phyloP scores from a whole-genome alignment of 2,797 vertebrate genomes.

The Steatocranus sp. region DNA sequence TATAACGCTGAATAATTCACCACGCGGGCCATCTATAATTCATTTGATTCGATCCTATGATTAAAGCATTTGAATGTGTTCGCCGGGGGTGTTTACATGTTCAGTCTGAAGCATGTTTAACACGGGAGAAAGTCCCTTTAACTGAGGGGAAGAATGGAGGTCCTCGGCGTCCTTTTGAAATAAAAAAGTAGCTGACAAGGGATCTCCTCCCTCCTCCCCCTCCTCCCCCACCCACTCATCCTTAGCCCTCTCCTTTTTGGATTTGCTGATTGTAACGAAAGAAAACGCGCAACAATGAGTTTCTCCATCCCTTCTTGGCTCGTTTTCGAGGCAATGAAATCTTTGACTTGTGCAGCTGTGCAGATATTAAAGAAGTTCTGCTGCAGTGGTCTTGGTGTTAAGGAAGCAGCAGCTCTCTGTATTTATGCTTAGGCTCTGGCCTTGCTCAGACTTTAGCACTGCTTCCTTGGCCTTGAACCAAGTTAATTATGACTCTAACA shows the following conservation, averaged over 20 bases:
- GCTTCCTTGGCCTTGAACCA: constrained; percentile 20
- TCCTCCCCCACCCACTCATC: background rate
- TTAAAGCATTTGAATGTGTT: constrained; percentile 75
- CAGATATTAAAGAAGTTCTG: constrained; percentile 44
- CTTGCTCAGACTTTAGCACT: constrained; percentile 7
- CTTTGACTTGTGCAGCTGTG: constrained; percentile 37
- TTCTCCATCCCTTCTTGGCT: constrained; percentile 41
- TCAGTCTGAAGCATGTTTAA: constrained; percentile 71
- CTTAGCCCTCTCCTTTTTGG: background rate
- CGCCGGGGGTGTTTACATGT: constrained; percentile 72
- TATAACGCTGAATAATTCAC: constrained; percentile 78
- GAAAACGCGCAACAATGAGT: constrained; percentile 42
- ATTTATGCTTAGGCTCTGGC: constrained; percentile 20
- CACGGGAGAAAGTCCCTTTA: constrained; percentile 67
- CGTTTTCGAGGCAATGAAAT: constrained; percentile 52
- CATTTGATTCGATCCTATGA: constrained; percentile 75
- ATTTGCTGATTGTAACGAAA: constrained; percentile 45
- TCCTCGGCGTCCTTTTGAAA: constrained; percentile 56
- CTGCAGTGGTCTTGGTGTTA: constrained; percentile 35
- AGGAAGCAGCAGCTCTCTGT: constrained; percentile 33
- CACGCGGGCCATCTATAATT: constrained; percentile 72
- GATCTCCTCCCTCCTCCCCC: constrained; percentile 17
- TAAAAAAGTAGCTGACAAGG: constrained; percentile 69
- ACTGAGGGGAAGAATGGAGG: constrained; percentile 14
- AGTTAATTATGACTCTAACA: constrained; percentile 33